Evolutionary conservation across 2,797 vertebrate genomes (phyloP).

Genomic region (Discoglossus pictus): DNA sequence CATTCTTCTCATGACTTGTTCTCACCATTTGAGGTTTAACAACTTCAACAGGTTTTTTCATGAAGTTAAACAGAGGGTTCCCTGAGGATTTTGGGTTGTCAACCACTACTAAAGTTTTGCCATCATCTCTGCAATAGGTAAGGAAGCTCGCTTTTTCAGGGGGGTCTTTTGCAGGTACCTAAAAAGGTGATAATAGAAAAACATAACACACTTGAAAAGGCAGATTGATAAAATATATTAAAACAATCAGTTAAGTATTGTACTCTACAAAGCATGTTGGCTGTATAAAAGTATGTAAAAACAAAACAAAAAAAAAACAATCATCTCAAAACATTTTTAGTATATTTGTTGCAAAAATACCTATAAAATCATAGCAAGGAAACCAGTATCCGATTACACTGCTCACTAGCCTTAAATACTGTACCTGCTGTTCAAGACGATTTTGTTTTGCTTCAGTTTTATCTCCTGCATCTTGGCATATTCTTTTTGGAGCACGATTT

Average conservation of each 20-base stretch:
- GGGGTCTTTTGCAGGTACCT: background rate
- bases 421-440: conserved; percentile 16
- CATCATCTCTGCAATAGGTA: conserved; percentile 46
- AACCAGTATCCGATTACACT: no score
- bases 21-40: conserved; percentile 7
- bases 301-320: no score
- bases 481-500: conserved; percentile 65
- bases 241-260: no score
- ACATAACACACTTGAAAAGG: no score
- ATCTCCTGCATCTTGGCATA: conserved; percentile 58
- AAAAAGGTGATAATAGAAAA: background rate
- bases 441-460: conserved; percentile 62
- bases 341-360: no score
- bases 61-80: background rate
- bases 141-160: conserved; percentile 29
- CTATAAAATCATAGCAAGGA: no score
- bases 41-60: background rate
- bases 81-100: conserved; percentile 39
- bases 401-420: no score
- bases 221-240: no score
- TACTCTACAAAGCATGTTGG: no score
- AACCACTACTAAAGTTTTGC: conserved; percentile 49
- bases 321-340: no score
- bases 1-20: no score
- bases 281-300: no score